These are phyloP conservation scores for Campoplex nolae DNA, from an alignment of 2,888 invertebrate species.

Conservation along the genomic window DNA sequence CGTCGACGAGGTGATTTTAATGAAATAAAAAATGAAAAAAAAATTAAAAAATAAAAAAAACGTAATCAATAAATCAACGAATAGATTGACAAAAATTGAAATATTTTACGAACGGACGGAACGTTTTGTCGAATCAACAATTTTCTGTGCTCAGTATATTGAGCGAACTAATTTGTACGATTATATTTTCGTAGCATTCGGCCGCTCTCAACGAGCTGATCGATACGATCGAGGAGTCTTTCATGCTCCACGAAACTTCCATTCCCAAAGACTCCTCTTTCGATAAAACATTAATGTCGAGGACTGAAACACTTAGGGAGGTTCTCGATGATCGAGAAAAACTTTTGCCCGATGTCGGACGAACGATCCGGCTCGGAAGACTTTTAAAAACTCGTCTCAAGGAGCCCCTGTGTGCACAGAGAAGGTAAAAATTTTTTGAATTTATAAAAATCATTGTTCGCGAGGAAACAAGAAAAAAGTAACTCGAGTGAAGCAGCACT, in stretches of 20 bases:
- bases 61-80: too few relatives aligned
- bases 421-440: constrained; percentile 72
- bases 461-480: background rate
- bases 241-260: constrained; percentile 67
- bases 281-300: constrained; percentile 58
- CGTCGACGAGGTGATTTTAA: constrained; percentile 80
- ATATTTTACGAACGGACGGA: too few relatives aligned
- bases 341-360: constrained; percentile 89
- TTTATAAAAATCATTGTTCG: background rate
- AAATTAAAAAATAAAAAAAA: too few relatives aligned
- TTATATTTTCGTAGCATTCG: constrained; percentile 85
- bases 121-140: too few relatives aligned
- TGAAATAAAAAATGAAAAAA: too few relatives aligned
- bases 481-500: too few relatives aligned
- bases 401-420: constrained; percentile 86
- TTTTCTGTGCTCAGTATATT: background rate
- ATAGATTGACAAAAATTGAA: too few relatives aligned
- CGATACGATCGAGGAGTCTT: constrained; percentile 84
- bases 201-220: constrained; percentile 87
- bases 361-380: constrained; percentile 90
- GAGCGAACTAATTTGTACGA: background rate
- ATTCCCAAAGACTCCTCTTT: constrained; percentile 30
- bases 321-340: constrained; percentile 88
- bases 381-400: constrained; percentile 88
- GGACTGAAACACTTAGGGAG: constrained; percentile 84